phyloP scores from a whole-genome alignment of 2,888 invertebrate species.

The Anarsia innoxiella region DNA sequence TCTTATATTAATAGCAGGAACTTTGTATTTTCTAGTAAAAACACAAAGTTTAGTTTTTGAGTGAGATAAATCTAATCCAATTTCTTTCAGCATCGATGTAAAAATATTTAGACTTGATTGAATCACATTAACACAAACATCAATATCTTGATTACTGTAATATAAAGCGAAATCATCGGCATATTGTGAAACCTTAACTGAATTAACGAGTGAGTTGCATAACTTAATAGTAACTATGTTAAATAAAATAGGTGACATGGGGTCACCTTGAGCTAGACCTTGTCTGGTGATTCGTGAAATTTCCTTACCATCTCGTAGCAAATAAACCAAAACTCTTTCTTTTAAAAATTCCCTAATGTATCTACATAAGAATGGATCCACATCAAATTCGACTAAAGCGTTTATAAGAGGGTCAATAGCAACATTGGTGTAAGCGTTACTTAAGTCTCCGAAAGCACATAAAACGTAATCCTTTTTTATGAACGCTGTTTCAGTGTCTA shows the following conservation, averaged over 20 bases:
- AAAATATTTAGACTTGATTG: constrained; percentile 1
- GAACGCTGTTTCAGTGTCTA: constrained; percentile 13
- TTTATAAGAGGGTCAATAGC: neutral
- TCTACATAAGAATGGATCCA: constrained; percentile 5
- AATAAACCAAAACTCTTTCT: constrained; percentile 2
- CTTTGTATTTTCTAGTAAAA: constrained; percentile 18
- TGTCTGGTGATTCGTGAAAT: neutral
- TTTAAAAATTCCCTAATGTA: constrained; percentile 15
- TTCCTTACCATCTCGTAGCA: neutral
- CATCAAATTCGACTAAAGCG: neutral
- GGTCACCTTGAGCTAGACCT: constrained; percentile 19
- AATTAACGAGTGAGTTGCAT: constrained; percentile 1
- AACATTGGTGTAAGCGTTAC: constrained; percentile 10
- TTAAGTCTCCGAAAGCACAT: constrained; percentile 5
- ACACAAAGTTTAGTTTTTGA: constrained; percentile 22
- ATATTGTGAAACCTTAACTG: constrained; percentile 11
- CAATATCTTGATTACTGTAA: constrained; percentile 5
- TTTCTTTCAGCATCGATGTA: neutral
- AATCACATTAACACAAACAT: neutral
- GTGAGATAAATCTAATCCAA: constrained; percentile 18
- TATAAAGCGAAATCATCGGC: constrained; percentile 16
- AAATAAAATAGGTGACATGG: constrained; percentile 18
- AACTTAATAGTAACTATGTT: constrained; percentile 9
- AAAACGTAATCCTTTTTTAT: constrained; percentile 1
- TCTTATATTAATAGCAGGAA: constrained; percentile 5